Percentiles rank a stretch among this genome's conserved stretches.
Evolutionary conservation across 1,140 invertebrate species (phyloP).

Genomic region (Daktulosphaira vitifoliae): DNA sequence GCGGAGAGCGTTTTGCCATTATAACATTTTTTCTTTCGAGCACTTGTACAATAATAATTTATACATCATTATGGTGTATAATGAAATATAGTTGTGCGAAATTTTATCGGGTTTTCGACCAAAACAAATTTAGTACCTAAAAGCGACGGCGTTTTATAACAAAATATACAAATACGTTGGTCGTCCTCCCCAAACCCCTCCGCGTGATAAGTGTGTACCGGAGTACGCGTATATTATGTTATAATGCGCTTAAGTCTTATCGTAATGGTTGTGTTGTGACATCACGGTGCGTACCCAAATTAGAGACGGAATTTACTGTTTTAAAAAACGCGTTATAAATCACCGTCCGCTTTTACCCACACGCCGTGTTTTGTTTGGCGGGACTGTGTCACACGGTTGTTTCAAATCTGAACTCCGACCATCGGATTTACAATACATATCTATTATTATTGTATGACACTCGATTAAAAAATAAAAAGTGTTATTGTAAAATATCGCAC

Average conservation of each 20-base stretch:
- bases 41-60: too few relatives aligned
- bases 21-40: too few relatives aligned
- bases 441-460: neutral
- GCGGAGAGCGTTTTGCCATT: too few relatives aligned
- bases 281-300: neutral
- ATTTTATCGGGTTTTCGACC: too few relatives aligned
- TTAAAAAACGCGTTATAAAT: conserved; percentile 8
- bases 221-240: neutral
- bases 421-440: conserved; percentile 10
- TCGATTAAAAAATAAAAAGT: conserved; percentile 1
- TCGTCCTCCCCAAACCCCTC: too few relatives aligned
- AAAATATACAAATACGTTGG: too few relatives aligned
- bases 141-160: too few relatives aligned
- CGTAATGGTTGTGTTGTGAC: conserved; percentile 2
- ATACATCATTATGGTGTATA: too few relatives aligned
- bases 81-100: too few relatives aligned
- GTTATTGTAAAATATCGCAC: conserved; percentile 32
- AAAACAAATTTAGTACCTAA: too few relatives aligned
- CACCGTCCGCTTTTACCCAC: neutral
- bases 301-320: conserved; percentile 25
- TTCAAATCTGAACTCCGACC: conserved; percentile 12
- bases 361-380: neutral
- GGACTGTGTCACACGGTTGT: too few relatives aligned
- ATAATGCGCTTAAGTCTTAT: conserved; percentile 1
- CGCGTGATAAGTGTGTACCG: too few relatives aligned